Evolutionary conservation across 2,888 invertebrate species (phyloP), one percentile per base, ranked within the genome.

Genomic region (Tetranychus truncatus): DNA sequence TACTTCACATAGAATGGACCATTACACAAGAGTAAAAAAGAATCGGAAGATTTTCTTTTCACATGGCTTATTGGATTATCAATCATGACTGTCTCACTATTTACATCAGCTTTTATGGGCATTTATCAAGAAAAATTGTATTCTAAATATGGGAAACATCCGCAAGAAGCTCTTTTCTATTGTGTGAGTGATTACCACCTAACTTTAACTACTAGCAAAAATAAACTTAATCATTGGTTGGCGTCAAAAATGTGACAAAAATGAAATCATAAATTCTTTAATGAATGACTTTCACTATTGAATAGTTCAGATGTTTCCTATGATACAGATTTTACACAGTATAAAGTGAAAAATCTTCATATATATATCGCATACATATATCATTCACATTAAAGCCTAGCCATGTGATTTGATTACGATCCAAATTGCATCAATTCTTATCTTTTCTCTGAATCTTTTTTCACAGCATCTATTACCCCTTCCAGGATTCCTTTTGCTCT

Each of bases 51-150:
- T 75, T 45, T 20, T 65, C 24, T 21, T 2, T 71, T 65, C 44
- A 72, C 67, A 18, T 77, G 72, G 77, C 55, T 65, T 15, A 45
- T 80, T 81, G 86, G 95, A 4, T 91, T 96, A 74, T 83, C 85
- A 0, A 87, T 97, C 78, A 84, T 99, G 71, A 91, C 92, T 0
- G 86, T 91, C 76, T 95, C 95, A 0, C 84, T 99, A 74, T 89
- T 97, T 80, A 86, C 95, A 76, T 95, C 96, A 0, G 95, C 97
- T 0, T 86, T 92, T 79, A 92, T 96, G 93, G 96, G 96, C 1
- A 89, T 93, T 77, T 94, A 91, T 83, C 96, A 96, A 82, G 95
- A 96, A 84, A 88, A 88, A 0, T 83, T 95, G 5, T 92, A 92
- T 81, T 85, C 86, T 45, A 87, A 77, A 71, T 79, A 74, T 76